phyloP scores from a whole-genome alignment of 2,113 vertebrate genomes.

The Catharus minimus region DNA sequence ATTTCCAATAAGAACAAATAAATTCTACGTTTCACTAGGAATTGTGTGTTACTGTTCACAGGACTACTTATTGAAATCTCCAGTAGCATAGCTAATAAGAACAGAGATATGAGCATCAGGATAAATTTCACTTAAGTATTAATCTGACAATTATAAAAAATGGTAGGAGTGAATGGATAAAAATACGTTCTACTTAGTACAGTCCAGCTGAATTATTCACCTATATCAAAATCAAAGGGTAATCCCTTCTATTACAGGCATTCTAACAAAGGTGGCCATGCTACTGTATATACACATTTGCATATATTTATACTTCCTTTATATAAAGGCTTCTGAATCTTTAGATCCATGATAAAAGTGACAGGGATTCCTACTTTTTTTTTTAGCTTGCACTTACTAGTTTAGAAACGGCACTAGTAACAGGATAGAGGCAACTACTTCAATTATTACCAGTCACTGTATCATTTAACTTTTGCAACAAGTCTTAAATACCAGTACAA shows the following conservation, averaged over 20 bases:
- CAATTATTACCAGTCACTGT: constrained; percentile 54
- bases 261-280: constrained; percentile 73
- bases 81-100: constrained; percentile 29
- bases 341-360: constrained; percentile 61
- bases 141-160: constrained; percentile 65
- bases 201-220: constrained; percentile 76
- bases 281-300: constrained; percentile 74
- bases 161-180: constrained; percentile 59
- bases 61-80: constrained; percentile 38
- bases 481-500: constrained; percentile 64
- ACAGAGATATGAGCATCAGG: constrained; percentile 36
- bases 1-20: constrained; percentile 42
- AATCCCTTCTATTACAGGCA: constrained; percentile 68
- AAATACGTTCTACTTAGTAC: constrained; percentile 70
- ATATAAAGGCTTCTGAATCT: constrained; percentile 61
- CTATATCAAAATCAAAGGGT: constrained; percentile 69
- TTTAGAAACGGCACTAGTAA: constrained; percentile 52
- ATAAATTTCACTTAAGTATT: constrained; percentile 42
- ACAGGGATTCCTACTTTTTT: not conserved
- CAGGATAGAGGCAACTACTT: constrained; percentile 41
- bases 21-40: not conserved
- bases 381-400: constrained; percentile 49
- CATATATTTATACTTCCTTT: constrained; percentile 75
- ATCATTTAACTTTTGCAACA: constrained; percentile 68
- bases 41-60: constrained; percentile 55